Base-by-base conservation (phyloP, 2,113 vertebrate species). In the Melanostigma gelatinosum region DNA sequence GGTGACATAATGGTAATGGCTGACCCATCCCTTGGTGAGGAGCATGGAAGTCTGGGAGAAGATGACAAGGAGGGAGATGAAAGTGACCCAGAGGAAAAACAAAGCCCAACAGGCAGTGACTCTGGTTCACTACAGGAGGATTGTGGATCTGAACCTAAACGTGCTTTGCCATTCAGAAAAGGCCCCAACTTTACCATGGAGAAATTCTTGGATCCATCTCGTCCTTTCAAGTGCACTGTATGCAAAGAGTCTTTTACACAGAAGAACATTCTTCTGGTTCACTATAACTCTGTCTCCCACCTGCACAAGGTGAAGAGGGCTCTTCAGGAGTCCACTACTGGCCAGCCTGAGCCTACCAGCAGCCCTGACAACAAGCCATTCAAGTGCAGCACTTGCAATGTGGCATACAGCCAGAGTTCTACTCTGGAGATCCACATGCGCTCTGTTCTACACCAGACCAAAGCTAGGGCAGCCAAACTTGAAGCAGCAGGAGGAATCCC, bases 241-340 rank as follows among this genome's bases (percentile, higher is more conserved):
- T 99, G 98, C 94, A 99, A 99, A 94, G 98, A 99, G 88, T 99
- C 98, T 78, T 99, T 99, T 87, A 99, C 98, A 0, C 98, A 99
- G 64, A 99, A 99, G 93, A 99, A 99, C 83, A 99, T 99, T 88
- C 96, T 99, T 70, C 90, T 99, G 46, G 98, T 99, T 82, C 98
- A 99, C 93, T 99, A 99, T 92, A 99, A 99, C 86, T 99, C 98
- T 0, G 98, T 99, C 65, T 99, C 98, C 79, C 98, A 99, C 85
- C 94, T 99, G 70, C 98, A 99, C 91, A 99, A 99, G 91, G 94
- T 99, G 85, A 99, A 99, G 91, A 94, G 98, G 91, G 98, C 98
- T 85, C 96, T 99, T 68, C 98, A 99, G 83, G 98, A 99, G 88
- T 97, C 98, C 38, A 96, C 97, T n/a, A 96, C 96, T 0, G 97